These are phyloP conservation scores for Ageneiosus marmoratus DNA, from an alignment of 2,113 vertebrate genomes.

Conservation along the genomic window DNA sequence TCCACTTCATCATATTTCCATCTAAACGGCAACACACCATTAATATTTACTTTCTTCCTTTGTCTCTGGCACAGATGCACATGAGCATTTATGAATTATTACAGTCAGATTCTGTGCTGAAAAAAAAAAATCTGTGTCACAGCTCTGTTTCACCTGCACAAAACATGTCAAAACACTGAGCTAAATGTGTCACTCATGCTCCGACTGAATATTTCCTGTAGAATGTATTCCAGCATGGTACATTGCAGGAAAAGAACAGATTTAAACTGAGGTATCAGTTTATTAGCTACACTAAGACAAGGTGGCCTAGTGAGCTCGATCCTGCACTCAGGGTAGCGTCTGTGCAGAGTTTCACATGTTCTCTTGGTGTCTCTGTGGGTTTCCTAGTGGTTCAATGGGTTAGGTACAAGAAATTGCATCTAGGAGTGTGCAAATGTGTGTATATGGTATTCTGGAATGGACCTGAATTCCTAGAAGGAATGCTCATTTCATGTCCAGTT, in stretches of 20 bases:
- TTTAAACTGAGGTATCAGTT: not conserved
- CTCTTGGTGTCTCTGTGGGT: too few relatives aligned
- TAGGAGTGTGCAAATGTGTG: too few relatives aligned
- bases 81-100: slow-evolving; percentile 18
- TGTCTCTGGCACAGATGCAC: slow-evolving; percentile 6
- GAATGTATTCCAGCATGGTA: not conserved
- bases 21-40: slow-evolving; percentile 7
- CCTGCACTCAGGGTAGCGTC: not conserved
- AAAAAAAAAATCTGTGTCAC: slow-evolving; percentile 22
- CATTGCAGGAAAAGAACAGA: not conserved
- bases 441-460: too few relatives aligned
- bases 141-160: slow-evolving; percentile 39
- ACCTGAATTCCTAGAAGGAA: too few relatives aligned
- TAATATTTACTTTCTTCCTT: slow-evolving; percentile 26
- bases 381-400: too few relatives aligned
- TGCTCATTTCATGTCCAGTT: too few relatives aligned
- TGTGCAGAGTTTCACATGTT: too few relatives aligned
- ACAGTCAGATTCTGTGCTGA: slow-evolving; percentile 19
- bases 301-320: not conserved
- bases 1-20: not conserved
- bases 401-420: too few relatives aligned
- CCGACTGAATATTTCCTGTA: not conserved
- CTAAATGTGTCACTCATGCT: slow-evolving; percentile 20
- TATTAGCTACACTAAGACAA: not conserved
- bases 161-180: slow-evolving; percentile 42